Conservation (phyloP, 2,113 vertebrate genomes). For the Salvelinus sp. region DNA sequence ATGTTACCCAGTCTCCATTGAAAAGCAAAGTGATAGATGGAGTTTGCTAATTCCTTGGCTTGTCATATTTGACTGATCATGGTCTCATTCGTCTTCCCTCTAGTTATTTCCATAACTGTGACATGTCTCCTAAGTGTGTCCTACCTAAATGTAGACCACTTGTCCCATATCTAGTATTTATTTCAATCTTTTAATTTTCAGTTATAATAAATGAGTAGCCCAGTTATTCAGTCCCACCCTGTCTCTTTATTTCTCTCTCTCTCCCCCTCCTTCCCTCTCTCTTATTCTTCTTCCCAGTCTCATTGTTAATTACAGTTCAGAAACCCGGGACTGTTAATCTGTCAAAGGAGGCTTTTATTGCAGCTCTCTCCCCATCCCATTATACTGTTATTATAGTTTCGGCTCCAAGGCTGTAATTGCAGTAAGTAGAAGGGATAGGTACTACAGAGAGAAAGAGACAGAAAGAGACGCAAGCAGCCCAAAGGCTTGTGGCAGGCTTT, state of each 20-base stretch:
- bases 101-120: neutral
- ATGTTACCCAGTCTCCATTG: too few relatives aligned
- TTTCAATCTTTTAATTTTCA: neutral
- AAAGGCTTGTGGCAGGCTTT: slow-evolving; percentile 53
- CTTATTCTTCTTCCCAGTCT: slow-evolving; percentile 54
- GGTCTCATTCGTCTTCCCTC: neutral
- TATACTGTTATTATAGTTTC: slow-evolving; percentile 79
- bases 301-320: slow-evolving; percentile 78
- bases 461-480: slow-evolving; percentile 58
- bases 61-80: neutral
- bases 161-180: neutral
- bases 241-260: slow-evolving; percentile 27
- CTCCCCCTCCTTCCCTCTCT: slow-evolving; percentile 46
- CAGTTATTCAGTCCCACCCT: slow-evolving; percentile 36
- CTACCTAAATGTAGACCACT: neutral
- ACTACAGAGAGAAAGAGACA: slow-evolving; percentile 26
- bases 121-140: neutral
- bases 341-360: slow-evolving; percentile 78
- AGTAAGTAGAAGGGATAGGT: slow-evolving; percentile 73
- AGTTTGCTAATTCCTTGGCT: neutral
- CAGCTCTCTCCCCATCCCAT: slow-evolving; percentile 75
- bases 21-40: neutral
- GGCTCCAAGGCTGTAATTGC: slow-evolving; percentile 76
- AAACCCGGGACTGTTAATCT: slow-evolving; percentile 75
- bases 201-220: slow-evolving; percentile 16